Evolutionary conservation across 2,797 vertebrate genomes (phyloP).

Genomic region (Tarsius wallacei): DNA sequence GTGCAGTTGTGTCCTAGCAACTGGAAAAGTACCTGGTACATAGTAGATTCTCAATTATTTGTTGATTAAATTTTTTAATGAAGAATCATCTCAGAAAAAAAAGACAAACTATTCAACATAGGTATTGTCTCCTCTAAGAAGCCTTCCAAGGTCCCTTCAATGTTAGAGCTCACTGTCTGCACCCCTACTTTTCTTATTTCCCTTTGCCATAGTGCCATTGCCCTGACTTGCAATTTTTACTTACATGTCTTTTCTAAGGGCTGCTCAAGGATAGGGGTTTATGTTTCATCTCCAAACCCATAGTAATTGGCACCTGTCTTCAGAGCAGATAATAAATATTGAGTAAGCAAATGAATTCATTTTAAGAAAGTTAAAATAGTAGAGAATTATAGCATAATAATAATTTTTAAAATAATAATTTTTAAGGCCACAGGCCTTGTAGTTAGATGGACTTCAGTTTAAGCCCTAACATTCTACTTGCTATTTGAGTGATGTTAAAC

Average conservation of each 20-base stretch:
- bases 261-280: neutral
- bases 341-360: neutral
- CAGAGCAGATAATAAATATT: neutral
- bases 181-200: neutral
- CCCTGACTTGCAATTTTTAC: neutral
- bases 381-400: neutral
- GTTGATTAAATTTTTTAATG: slow-evolving; percentile 1
- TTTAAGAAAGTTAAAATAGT: neutral
- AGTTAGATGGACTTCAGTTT: neutral
- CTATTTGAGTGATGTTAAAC: neutral
- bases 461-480: neutral
- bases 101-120: neutral
- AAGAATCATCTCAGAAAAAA: neutral
- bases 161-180: neutral
- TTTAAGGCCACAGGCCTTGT: neutral
- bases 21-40: neutral
- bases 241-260: neutral
- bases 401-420: neutral
- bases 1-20: neutral
- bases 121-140: neutral
- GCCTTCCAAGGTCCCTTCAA: neutral
- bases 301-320: neutral
- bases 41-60: neutral
- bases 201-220: neutral
- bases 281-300: neutral